A percentile compares a stretch with the other conserved stretches of the same genome.
Evolutionary conservation across 2,888 invertebrate genomes (phyloP).

Genomic region (Halictus ligatus): DNA sequence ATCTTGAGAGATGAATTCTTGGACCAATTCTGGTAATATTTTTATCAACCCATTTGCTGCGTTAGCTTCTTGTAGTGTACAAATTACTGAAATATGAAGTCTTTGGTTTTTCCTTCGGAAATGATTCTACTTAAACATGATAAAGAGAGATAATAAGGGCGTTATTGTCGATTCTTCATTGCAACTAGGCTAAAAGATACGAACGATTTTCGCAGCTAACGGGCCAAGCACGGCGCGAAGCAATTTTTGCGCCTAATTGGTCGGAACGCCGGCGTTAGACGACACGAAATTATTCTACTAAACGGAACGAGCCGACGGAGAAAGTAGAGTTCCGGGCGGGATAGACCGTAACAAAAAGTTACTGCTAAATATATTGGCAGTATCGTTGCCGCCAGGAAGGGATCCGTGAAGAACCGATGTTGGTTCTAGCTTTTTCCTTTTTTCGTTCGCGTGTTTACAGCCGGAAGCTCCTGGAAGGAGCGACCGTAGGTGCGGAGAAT

Average conservation of each 20-base stretch:
- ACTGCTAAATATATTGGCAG: constrained; percentile 2
- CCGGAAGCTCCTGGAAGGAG: neutral
- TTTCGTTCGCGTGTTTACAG: constrained; percentile 3
- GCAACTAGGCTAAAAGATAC: too few species aligned
- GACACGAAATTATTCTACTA: neutral
- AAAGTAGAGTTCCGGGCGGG: neutral
- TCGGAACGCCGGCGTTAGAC: neutral
- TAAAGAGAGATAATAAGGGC: too few species aligned
- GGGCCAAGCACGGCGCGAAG: neutral
- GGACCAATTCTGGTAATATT: too few species aligned
- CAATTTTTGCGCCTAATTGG: neutral
- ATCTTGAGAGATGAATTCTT: too few species aligned
- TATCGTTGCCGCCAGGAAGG: neutral
- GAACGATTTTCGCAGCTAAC: too few species aligned
- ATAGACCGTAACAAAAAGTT: neutral
- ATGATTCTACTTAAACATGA: too few species aligned
- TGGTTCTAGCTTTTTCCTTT: neutral
- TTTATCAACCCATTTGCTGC: too few species aligned
- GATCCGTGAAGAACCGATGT: neutral
- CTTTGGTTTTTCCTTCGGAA: too few species aligned
- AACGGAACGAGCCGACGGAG: neutral
- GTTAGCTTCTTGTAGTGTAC: too few species aligned
- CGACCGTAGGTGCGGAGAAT: neutral
- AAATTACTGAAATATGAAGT: too few species aligned
- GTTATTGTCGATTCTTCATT: too few species aligned